A percentile compares a stretch with the other conserved stretches of the same genome.
phyloP scores from a whole-genome alignment of 37 sponge, comb jelly and placozoan species.

The Spongilla lacustris region DNA sequence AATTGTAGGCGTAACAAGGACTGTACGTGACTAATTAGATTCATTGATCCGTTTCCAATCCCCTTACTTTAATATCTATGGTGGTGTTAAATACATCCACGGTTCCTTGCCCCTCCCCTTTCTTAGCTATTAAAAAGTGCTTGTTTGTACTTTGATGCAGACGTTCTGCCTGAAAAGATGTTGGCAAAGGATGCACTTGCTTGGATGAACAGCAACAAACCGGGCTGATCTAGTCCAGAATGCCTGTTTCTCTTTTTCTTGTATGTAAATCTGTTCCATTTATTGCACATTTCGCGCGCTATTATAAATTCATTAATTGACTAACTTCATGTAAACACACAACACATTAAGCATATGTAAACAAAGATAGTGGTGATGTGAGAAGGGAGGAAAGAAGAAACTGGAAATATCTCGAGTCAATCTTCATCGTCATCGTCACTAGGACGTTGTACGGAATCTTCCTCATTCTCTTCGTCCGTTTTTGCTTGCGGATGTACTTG shows the following conservation, averaged over 20 bases:
- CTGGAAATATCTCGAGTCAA: background rate
- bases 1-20: too few relatives aligned
- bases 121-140: too few relatives aligned
- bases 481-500: background rate
- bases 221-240: background rate
- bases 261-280: background rate
- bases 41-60: too few relatives aligned
- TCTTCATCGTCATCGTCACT: background rate
- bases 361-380: background rate
- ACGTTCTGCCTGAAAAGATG: slow-evolving; percentile 67
- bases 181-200: slow-evolving; percentile 44
- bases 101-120: too few relatives aligned
- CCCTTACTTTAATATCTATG: too few relatives aligned
- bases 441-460: background rate
- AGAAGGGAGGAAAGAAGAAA: background rate
- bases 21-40: too few relatives aligned
- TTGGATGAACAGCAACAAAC: slow-evolving; percentile 6
- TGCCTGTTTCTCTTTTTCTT: background rate
- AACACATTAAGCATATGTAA: background rate
- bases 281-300: background rate
- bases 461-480: background rate
- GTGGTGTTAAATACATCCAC: too few relatives aligned
- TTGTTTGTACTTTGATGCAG: slow-evolving; percentile 1
- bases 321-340: background rate
- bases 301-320: background rate